Conservation (phyloP, 2,888 invertebrate species). For the Acanthosepion esculentum region DNA sequence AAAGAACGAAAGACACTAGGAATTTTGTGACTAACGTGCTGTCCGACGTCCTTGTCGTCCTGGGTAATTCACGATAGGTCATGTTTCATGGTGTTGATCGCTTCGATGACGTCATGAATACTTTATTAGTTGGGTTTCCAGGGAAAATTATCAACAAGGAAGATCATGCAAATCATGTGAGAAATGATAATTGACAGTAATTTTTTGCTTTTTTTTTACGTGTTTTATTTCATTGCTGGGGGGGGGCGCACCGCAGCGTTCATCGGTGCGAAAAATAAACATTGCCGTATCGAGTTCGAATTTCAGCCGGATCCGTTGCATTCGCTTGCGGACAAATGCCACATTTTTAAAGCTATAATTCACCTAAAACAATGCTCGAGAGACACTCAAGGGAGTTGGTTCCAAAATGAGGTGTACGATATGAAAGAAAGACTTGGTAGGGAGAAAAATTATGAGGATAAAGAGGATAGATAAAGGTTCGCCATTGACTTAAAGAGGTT, state of each 20-base stretch:
- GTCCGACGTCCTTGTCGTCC: neutral
- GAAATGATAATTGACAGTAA: neutral
- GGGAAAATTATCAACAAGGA: neutral
- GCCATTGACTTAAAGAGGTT: too few relatives aligned
- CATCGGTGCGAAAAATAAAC: too few relatives aligned
- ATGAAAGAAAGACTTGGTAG: too few relatives aligned
- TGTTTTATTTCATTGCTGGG: neutral
- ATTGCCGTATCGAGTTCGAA: neutral
- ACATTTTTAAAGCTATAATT: too few relatives aligned
- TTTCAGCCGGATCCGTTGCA: too few relatives aligned
- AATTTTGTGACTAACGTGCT: neutral
- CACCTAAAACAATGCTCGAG: too few relatives aligned
- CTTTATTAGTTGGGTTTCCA: neutral
- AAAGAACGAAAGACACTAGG: neutral
- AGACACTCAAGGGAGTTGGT: too few relatives aligned
- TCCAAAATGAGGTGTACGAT: too few relatives aligned
- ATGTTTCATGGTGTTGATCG: neutral
- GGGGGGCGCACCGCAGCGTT: too few relatives aligned
- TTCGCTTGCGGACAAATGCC: too few relatives aligned
- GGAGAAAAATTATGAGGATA: too few relatives aligned
- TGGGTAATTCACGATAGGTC: neutral
- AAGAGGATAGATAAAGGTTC: too few relatives aligned
- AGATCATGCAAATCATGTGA: neutral
- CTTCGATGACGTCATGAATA: slow-evolving; percentile 17
- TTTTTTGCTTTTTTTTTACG: neutral